These are phyloP conservation scores for Ploceus nigricollis DNA, from an alignment of 2,113 vertebrate genomes.

Conservation along the genomic window DNA sequence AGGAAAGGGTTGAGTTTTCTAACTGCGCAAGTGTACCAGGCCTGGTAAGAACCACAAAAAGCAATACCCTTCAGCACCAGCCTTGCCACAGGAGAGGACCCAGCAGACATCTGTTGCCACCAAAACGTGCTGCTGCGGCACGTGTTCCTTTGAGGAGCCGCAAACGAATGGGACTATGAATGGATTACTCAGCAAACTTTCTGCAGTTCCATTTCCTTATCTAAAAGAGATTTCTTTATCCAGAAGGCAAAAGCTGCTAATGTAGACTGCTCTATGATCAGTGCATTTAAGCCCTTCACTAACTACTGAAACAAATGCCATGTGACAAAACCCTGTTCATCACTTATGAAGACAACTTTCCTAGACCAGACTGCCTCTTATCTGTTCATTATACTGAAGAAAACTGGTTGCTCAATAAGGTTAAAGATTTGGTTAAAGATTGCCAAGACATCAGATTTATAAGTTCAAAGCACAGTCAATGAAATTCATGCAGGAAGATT, in stretches of 20 bases:
- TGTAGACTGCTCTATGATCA: background rate
- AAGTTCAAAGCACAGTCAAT: background rate
- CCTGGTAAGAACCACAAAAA: background rate
- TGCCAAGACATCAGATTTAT: background rate
- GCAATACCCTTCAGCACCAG: background rate
- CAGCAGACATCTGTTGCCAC: background rate
- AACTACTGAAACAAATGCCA: background rate
- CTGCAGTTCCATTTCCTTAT: background rate
- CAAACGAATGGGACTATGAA: background rate
- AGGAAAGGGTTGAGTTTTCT: background rate
- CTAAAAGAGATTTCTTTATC: background rate
- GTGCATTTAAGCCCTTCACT: background rate
- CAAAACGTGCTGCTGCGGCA: background rate
- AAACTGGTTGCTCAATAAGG: background rate
- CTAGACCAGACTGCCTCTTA: background rate
- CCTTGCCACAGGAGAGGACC: background rate
- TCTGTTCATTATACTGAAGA: background rate
- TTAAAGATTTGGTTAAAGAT: background rate
- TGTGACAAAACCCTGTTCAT: background rate
- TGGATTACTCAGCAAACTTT: background rate
- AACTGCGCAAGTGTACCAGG: background rate
- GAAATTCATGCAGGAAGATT: background rate
- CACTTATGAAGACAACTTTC: background rate
- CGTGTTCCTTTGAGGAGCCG: fast-evolving
- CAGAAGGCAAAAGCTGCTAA: background rate